Evolutionary conservation across 1,140 invertebrate genomes (phyloP).

Genomic region (Macrostomum lignano): DNA sequence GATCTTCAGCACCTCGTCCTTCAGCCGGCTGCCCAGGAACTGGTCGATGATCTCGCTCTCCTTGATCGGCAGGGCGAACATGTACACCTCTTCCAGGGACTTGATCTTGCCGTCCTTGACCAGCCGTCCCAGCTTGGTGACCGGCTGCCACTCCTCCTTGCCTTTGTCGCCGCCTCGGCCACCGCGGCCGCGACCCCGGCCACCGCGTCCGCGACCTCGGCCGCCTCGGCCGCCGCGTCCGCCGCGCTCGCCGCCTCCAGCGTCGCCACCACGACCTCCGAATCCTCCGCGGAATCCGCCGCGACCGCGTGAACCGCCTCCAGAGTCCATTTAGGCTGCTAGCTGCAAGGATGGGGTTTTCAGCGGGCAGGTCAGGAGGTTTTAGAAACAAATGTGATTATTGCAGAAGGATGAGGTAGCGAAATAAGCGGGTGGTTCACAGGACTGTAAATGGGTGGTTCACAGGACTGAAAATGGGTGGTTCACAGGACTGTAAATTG

Average conservation of each 20-base stretch:
- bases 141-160: conserved; percentile 80
- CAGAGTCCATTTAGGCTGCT: no score
- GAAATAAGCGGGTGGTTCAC: no score
- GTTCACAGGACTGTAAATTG: no score
- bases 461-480: no score
- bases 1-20: conserved; percentile 93
- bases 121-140: conserved; percentile 83
- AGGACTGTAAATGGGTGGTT: no score
- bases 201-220: conserved; percentile 2
- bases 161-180: conserved; percentile 3
- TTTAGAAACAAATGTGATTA: no score
- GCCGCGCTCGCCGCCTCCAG: not conserved
- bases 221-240: not conserved
- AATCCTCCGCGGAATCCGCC: no score
- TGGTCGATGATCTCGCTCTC: conserved; percentile 96
- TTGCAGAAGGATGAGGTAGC: no score
- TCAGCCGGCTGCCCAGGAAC: conserved; percentile 57
- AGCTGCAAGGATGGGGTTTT: no score
- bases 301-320: no score
- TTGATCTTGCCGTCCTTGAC: conserved; percentile 86
- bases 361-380: no score
- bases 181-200: not conserved
- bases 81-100: conserved; percentile 84
- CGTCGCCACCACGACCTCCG: no score
- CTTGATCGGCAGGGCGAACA: conserved; percentile 93